Evolutionary conservation across 2,113 vertebrate genomes (phyloP).

Genomic region (Peucedramus taeniatus): DNA sequence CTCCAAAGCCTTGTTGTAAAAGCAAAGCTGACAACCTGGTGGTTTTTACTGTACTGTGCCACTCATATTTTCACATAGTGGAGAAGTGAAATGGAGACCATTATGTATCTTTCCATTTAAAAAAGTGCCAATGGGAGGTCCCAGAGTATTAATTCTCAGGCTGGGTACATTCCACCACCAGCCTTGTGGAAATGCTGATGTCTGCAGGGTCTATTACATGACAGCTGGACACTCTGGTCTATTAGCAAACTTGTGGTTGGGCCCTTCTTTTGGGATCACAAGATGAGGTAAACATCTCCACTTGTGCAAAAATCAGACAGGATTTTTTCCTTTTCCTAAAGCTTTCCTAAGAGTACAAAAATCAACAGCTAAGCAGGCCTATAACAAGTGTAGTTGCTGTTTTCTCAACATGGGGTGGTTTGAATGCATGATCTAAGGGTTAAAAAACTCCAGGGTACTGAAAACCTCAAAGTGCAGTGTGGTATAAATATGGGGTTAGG

Average conservation of each 20-base stretch:
- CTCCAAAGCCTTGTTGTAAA: not conserved
- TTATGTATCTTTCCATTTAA: not conserved
- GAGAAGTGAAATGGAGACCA: not conserved
- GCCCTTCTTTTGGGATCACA: not conserved
- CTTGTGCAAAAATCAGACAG: not conserved
- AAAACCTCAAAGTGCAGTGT: not conserved
- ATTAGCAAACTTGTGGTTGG: not conserved
- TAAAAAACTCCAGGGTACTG: not conserved
- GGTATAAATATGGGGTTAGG: not conserved
- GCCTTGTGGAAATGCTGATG: not conserved
- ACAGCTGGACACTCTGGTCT: not conserved
- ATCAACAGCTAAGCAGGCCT: not conserved
- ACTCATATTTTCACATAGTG: not conserved
- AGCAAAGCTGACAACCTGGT: not conserved
- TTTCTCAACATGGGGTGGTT: not conserved
- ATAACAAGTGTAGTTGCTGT: not conserved
- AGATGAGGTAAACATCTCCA: not conserved
- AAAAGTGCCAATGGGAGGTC: not conserved
- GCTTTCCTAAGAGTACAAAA: too few relatives aligned
- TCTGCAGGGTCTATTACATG: not conserved
- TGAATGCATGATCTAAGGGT: not conserved
- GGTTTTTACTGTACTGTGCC: not conserved
- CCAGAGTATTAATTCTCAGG: not conserved
- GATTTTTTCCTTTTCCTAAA: not conserved
- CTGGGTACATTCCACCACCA: not conserved